Evolutionary conservation across 2,797 vertebrate species (phyloP), one percentile per base, ranked within the genome.

Genomic region (Clarias fuscus): DNA sequence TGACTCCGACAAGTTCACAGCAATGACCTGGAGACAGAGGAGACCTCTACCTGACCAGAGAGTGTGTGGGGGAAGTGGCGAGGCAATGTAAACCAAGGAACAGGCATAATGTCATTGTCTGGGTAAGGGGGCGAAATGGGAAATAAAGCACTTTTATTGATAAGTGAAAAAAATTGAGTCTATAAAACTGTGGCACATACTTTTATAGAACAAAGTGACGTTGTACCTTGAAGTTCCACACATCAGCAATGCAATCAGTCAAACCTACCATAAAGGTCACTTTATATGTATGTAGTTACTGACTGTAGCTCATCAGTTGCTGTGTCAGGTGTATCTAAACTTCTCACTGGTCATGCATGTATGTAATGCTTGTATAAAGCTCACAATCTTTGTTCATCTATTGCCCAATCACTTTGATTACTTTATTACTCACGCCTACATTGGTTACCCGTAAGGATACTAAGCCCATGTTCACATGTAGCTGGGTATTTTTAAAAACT

Each of bases 21-120:
- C 92, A 91, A 93, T 92, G 91, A 88, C 92, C 94, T 93, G 92
- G 92, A 93, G 93, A 93, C 90, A 90, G 91, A 94, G 93, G 95
- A 94, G 93, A 92, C 93, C 92, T 56, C 82, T 81, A 84, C 90
- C 93, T 92, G 89, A 87, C 59, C 84, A 88, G 91, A 62, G 77
- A 70, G n/a, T 61, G n/a, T 61, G 67, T 64, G 89, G 6, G 67
- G 30, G 83, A 73, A 83, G 89, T 88, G 91, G 80, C 2, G 22
- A 17, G 48, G 71, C 64, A 37, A 58, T 72, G 76, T 89, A 90
- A 90, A 84, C 91, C 80, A 89, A 91, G 70, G 88, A 85, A 88
- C 84, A 88, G 88, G 87, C 90, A 93, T 91, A 92, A 93, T 90
- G 91, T 91, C 79, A 86, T 91, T 93, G 93, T 95, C 94, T 93